Evolutionary conservation across 2,113 vertebrate genomes (phyloP), one percentile per base, ranked within the genome.

Genomic region (Piaya cayana): DNA sequence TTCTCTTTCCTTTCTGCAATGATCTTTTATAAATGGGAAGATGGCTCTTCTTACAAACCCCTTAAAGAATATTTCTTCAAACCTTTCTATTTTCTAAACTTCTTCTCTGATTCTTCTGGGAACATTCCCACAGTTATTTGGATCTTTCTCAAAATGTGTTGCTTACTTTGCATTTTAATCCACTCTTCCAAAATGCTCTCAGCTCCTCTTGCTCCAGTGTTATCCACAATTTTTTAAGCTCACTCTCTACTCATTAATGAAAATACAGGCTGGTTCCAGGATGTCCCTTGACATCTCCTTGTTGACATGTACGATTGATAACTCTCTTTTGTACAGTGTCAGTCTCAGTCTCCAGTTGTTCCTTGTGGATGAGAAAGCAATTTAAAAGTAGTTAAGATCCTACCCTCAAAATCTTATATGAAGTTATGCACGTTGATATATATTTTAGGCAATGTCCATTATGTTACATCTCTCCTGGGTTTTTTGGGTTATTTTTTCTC

Each of bases 291-390:
- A 92, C 56, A 75, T 67, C 71, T 92, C 55, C 52, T 90, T 2
- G 42, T 68, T 94, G 90, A 96, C 88, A 93, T 92, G 75, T 59
- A 49, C 82, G 94, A 63, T 96, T 82, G 94, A 93, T 90, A 96
- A 88, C 42, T 88, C 62, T 72, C 78, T 75, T 71, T 81, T 0
- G 0, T 84, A 32, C 68, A 64, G 12, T 47, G 74, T 94, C 92
- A 86, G 76, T 81, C 94, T 90, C 86, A 86, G 80, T 81, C 94
- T 90, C 86, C 29, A 74, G 68, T 74, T 34, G 5, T 83, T 95
- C 60, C 64, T 92, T 37, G 43, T 56, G 77, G 65, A 83, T 68
- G 76, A 95, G 86, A 91, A 86, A 63, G 53, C 64, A 80, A 93
- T 94, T 95, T 84, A 88, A 92, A 95, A 67, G 72, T 36, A 83